Evolutionary conservation across 2,797 vertebrate species (phyloP), one percentile per base, ranked within the genome.

Genomic region (Lophius americanus): DNA sequence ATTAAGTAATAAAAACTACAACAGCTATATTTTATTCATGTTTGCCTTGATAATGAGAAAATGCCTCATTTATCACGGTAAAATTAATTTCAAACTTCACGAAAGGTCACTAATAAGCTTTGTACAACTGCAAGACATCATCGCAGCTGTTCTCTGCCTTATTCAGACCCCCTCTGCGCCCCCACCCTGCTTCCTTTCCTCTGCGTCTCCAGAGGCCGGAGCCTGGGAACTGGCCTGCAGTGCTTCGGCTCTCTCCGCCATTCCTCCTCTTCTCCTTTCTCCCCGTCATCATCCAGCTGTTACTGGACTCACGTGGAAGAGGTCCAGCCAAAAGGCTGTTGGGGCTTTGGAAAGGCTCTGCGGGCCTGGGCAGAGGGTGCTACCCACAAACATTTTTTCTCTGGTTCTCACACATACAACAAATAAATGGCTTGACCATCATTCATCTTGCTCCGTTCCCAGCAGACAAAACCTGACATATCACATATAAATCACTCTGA

Each of bases 141-240:
- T 6, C 59, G 72, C 89, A 90, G 88, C 85, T 91, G 91, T 68
- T 66, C 70, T 67, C 13, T 2, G 44, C 55, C 68, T 50, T 63
- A 50, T 57, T 14, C 50, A 48, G n/a, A 6, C 7, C n/a, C 42
- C 48, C 35, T 23, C 2, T 23, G 2, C 41, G 35, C 56, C 56
- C 23, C 64, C 56, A 36, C 46, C 50, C 67, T 10, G 56, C 73
- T 78, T 84, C 78, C 78, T 85, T 67, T 81, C 60, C 72, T 77
- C 75, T 48, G 64, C 47, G 66, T 78, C 85, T 86, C 83, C 63
- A 67, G 83, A 81, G 84, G 78, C 76, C 51, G 35, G 78, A 83
- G 84, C 89, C 90, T 93, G 92, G 88, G 92, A 93, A 93, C 85
- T 85, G 77, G 80, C 74, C 70, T 73, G 54, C 62, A 64, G 55